These are phyloP conservation scores for Oligia fasciuncula DNA, from an alignment of 2,888 invertebrate species.

Conservation along the genomic window DNA sequence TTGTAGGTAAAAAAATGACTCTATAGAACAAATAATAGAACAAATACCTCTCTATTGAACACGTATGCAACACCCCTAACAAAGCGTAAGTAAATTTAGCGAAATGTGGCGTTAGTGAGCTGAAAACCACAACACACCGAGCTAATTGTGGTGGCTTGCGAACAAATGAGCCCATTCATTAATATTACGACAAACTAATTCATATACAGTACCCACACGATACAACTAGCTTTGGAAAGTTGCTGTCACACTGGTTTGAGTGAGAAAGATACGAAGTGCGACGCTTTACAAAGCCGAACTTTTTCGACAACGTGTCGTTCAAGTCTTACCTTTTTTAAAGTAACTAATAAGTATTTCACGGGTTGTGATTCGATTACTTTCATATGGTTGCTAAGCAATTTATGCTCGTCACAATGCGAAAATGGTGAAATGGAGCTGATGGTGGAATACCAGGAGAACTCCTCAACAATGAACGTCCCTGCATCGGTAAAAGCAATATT, in stretches of 20 bases:
- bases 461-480: too few relatives aligned
- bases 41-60: background rate
- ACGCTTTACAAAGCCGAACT: background rate
- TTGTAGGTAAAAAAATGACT: background rate
- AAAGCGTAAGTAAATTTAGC: conserved; percentile 38
- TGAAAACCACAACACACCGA: conserved; percentile 48
- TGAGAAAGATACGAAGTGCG: background rate
- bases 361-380: too few relatives aligned
- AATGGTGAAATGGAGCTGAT: too few relatives aligned
- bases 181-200: conserved; percentile 43
- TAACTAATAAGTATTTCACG: too few relatives aligned
- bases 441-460: too few relatives aligned
- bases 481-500: too few relatives aligned
- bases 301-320: background rate
- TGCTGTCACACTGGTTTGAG: background rate
- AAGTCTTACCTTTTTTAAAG: too few relatives aligned
- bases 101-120: conserved; percentile 30
- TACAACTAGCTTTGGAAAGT: background rate
- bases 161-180: conserved; percentile 47
- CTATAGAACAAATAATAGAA: background rate
- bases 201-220: background rate
- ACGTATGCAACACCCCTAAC: conserved; percentile 1
- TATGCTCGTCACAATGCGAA: too few relatives aligned
- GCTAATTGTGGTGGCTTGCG: conserved; percentile 49
- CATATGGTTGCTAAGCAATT: too few relatives aligned